phyloP scores from a whole-genome alignment of 1,140 invertebrate genomes.

The Atta cephalotes region DNA sequence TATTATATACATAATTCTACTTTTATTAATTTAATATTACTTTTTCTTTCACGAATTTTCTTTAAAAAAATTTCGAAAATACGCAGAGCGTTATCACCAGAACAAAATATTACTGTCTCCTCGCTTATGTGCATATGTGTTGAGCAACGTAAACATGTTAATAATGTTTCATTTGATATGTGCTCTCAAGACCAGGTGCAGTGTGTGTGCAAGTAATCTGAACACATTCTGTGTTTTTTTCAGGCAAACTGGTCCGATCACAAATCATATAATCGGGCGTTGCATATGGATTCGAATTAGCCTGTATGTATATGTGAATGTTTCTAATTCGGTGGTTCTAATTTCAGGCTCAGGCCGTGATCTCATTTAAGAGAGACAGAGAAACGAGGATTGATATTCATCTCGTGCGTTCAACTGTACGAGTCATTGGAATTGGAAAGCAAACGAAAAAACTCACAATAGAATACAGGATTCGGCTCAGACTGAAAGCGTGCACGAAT shows the following conservation, averaged over 20 bases:
- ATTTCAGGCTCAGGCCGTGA: conserved; percentile 16
- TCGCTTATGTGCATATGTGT: conserved; percentile 23
- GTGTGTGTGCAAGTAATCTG: conserved; percentile 74
- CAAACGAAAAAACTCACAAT: conserved; percentile 9
- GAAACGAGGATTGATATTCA: conserved; percentile 15
- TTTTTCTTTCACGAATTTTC: not conserved
- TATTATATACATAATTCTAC: not conserved
- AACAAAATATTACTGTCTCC: conserved; percentile 32
- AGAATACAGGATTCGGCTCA: not conserved
- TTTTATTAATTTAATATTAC: not conserved
- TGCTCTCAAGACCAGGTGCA: conserved; percentile 71
- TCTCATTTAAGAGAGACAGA: conserved; percentile 36
- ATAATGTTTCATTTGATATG: conserved; percentile 52
- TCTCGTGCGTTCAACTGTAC: conserved; percentile 57
- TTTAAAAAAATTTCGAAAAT: not conserved
- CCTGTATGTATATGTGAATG: not conserved
- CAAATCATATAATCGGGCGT: conserved; percentile 49
- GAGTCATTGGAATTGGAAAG: not conserved
- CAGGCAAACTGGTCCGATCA: conserved; percentile 58
- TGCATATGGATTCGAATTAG: conserved; percentile 35
- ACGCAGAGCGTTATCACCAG: not conserved
- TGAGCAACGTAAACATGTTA: conserved; percentile 19
- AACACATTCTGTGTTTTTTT: conserved; percentile 66
- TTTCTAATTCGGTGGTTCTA: conserved; percentile 36
- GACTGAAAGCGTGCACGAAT: conserved; percentile 34